A percentile compares a stretch with the other conserved stretches of the same genome.
Evolutionary conservation across 2,113 vertebrate species (phyloP).

Genomic region (Alectura lathami): DNA sequence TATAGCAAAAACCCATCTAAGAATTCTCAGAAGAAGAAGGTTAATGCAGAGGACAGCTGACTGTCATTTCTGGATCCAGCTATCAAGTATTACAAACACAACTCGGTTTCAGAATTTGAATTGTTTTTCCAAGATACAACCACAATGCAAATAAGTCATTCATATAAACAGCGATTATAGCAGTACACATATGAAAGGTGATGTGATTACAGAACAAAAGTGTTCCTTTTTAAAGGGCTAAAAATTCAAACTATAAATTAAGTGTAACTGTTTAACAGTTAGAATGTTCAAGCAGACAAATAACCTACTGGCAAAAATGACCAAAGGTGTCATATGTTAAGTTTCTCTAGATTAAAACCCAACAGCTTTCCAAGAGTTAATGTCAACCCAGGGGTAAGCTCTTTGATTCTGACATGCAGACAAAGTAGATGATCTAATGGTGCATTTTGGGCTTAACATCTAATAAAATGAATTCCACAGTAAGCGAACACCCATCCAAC

Average conservation of each 20-base stretch:
- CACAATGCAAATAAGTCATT: not conserved
- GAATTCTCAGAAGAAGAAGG: constrained; percentile 3
- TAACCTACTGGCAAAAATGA: not conserved
- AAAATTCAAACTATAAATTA: not conserved
- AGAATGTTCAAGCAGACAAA: not conserved
- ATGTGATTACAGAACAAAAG: not conserved
- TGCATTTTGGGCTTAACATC: not conserved
- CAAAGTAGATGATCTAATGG: constrained; percentile 5
- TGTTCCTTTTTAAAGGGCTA: not conserved
- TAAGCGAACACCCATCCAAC: constrained; percentile 71
- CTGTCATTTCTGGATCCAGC: not conserved
- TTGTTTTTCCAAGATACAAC: not conserved
- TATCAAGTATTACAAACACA: not conserved
- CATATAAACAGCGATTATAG: not conserved
- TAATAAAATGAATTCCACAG: not conserved
- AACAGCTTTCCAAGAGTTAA: not conserved
- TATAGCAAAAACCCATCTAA: not conserved
- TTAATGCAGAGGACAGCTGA: not conserved
- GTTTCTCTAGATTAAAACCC: not conserved
- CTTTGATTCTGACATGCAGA: not conserved
- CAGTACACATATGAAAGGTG: not conserved
- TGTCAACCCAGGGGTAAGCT: not conserved
- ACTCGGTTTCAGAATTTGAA: not conserved
- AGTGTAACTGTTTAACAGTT: not conserved
- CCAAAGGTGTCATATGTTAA: not conserved